Evolutionary conservation across 2,797 vertebrate genomes (phyloP).

Genomic region (Ammospiza maritima): DNA sequence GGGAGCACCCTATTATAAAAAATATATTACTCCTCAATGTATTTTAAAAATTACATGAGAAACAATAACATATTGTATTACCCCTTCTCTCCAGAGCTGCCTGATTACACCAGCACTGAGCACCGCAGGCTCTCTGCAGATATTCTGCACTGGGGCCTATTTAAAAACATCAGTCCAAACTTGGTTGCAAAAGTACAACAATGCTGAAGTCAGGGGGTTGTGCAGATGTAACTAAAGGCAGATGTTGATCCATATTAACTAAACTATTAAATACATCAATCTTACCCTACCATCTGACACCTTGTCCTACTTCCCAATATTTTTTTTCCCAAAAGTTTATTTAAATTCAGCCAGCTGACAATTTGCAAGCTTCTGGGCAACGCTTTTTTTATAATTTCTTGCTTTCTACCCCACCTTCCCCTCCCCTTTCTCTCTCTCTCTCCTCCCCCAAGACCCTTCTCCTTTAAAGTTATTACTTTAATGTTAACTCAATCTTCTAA

Average conservation of each 20-base stretch:
- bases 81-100: slow-evolving; percentile 21
- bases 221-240: slow-evolving; percentile 65
- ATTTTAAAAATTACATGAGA: slow-evolving; percentile 47
- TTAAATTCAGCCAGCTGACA: slow-evolving; percentile 36
- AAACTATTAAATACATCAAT: slow-evolving; percentile 63
- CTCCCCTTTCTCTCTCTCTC: not conserved
- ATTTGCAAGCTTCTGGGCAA: slow-evolving; percentile 45
- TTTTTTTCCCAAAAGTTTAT: slow-evolving; percentile 41
- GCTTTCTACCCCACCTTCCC: not conserved
- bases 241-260: slow-evolving; percentile 65
- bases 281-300: slow-evolving; percentile 36
- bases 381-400: not conserved
- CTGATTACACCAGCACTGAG: slow-evolving; percentile 18
- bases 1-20: slow-evolving; percentile 61
- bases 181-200: slow-evolving; percentile 38
- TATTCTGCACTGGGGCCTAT: slow-evolving; percentile 22
- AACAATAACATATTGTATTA: slow-evolving; percentile 62
- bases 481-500: not conserved
- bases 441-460: too few relatives aligned
- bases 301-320: slow-evolving; percentile 18
- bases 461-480: not conserved
- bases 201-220: slow-evolving; percentile 24
- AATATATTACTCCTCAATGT: slow-evolving; percentile 46
- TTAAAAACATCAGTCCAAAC: slow-evolving; percentile 60
- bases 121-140: not conserved